Conservation (phyloP, 2,113 vertebrate genomes). For the Microcebus ravelobensis region DNA sequence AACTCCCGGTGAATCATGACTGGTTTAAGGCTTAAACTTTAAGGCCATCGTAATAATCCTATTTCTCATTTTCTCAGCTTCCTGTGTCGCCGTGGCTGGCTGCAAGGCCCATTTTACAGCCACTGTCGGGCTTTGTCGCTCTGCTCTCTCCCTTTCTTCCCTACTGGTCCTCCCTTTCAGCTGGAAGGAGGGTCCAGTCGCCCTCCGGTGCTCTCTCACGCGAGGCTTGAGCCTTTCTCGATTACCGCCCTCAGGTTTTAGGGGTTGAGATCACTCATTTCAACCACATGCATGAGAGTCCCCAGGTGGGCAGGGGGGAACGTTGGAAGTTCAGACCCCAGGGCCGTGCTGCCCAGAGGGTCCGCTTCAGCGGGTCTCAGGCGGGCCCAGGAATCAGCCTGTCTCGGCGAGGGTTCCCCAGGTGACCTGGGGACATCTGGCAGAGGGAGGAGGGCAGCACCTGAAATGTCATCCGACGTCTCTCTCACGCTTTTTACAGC, state of each 20-base stretch:
- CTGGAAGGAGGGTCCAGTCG: background rate
- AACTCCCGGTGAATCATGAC: background rate
- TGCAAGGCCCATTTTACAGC: background rate
- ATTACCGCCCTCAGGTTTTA: too few species aligned
- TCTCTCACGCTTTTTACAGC: background rate
- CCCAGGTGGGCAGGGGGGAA: background rate
- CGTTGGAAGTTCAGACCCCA: background rate
- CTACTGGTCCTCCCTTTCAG: background rate
- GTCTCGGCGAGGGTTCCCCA: accelerated
- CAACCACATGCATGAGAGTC: background rate
- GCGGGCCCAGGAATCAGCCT: background rate
- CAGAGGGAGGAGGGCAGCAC: background rate
- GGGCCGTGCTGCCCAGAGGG: accelerated
- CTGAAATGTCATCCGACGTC: background rate
- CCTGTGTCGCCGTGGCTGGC: background rate
- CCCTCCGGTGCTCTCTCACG: background rate
- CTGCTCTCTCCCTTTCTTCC: background rate
- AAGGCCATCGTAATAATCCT: background rate
- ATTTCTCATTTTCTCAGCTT: background rate
- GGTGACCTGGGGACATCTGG: background rate
- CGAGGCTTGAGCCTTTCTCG: background rate
- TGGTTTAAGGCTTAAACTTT: background rate
- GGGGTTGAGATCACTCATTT: background rate
- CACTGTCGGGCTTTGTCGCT: background rate
- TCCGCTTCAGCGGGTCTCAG: background rate